phyloP scores from a whole-genome alignment of 2,888 invertebrate species.

The Carabus problematicus region DNA sequence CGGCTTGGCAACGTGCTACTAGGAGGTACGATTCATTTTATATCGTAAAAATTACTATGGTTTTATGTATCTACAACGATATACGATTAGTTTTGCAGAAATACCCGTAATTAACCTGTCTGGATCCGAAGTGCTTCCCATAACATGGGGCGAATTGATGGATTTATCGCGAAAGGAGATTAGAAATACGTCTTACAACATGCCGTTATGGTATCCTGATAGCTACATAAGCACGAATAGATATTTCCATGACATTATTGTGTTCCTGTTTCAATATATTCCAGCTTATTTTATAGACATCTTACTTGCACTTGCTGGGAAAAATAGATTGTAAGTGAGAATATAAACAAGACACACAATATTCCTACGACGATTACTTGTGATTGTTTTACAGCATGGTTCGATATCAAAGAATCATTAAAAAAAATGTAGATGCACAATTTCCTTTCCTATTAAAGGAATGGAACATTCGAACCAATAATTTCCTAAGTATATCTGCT shows the following conservation, averaged over 20 bases:
- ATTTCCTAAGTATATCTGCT: slow-evolving; percentile 62
- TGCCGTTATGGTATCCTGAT: slow-evolving; percentile 77
- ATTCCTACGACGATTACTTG: no score
- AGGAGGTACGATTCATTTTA: no score
- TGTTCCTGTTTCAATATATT: slow-evolving; percentile 72
- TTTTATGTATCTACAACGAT: no score
- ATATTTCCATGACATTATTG: slow-evolving; percentile 67
- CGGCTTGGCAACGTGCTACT: no score
- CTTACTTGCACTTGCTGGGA: slow-evolving; percentile 68
- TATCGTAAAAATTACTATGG: no score
- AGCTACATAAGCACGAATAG: slow-evolving; percentile 71
- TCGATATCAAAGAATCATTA: slow-evolving; percentile 65
- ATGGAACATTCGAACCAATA: slow-evolving; percentile 75
- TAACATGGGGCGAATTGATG: slow-evolving; percentile 84
- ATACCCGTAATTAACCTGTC: slow-evolving; percentile 79
- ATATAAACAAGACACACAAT: no score
- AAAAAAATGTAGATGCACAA: slow-evolving; percentile 66
- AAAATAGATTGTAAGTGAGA: slow-evolving; percentile 75
- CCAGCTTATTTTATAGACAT: slow-evolving; percentile 78
- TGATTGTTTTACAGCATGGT: slow-evolving; percentile 62
- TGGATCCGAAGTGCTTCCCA: slow-evolving; percentile 72
- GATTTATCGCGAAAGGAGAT: slow-evolving; percentile 67
- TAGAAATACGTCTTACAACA: slow-evolving; percentile 73
- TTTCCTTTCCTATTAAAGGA: slow-evolving; percentile 79
- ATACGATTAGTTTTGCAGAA: slow-evolving; percentile 50